Base-by-base conservation (phyloP, 2,888 invertebrate species). In the Icerya purchasi region DNA sequence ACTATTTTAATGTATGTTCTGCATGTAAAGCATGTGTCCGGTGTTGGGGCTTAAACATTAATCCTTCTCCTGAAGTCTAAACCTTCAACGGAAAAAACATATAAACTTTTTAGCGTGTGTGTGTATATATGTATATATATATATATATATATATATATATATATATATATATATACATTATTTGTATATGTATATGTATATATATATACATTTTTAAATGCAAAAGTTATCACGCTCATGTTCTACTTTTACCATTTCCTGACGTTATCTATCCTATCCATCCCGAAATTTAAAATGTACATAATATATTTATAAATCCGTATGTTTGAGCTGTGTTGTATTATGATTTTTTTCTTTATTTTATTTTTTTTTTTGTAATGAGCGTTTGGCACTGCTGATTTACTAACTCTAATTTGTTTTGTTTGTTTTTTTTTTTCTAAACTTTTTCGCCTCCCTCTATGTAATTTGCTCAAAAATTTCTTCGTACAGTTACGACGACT, bases 261-360 rank as follows among this genome's bases (percentile, higher is more conserved):
- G n/a, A n/a, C n/a, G n/a, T n/a, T n/a, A n/a, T n/a, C n/a, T n/a
- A n/a, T n/a, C n/a, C n/a, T n/a, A n/a, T n/a, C n/a, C n/a, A n/a
- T n/a, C n/a, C n/a, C n/a, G n/a, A n/a, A n/a, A n/a, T n/a, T n/a
- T n/a, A n/a, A n/a, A n/a, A n/a, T n/a, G n/a, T n/a, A n/a, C n/a
- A n/a, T n/a, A n/a, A n/a, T n/a, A n/a, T n/a, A n/a, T n/a, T n/a
- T n/a, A n/a, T n/a, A n/a, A n/a, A n/a, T n/a, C n/a, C n/a, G n/a
- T n/a, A n/a, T n/a, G n/a, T n/a, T n/a, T 59, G 58, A 63, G 62
- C 61, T 63, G 62, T 63, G 62, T 63, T 63, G 62, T 61, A 61
- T 61, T 62, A 60, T 57, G 59, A 50, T 25, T 50, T 61, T 22
- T 52, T 58, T 22, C 52, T 57, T 57, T 57, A 19, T 52, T 10